Conservation (phyloP, 2,113 vertebrate species). For the Rhinichthys klamathensis region DNA sequence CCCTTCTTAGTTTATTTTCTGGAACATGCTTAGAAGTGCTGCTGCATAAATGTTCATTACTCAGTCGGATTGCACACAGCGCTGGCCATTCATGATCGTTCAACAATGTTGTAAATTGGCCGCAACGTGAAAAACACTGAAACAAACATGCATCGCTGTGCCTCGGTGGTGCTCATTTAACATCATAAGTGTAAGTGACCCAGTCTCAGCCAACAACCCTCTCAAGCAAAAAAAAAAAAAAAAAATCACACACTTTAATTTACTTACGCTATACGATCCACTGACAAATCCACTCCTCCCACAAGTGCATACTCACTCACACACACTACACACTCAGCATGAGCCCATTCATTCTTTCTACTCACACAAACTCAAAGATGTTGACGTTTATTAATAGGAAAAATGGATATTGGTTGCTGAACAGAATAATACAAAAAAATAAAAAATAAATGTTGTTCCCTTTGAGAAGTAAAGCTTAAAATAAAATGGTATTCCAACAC, state of each 20-base stretch:
- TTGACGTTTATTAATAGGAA: not conserved
- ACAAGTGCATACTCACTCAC: slow-evolving; percentile 19
- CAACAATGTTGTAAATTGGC: not conserved
- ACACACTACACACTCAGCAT: not conserved
- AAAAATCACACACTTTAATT: slow-evolving; percentile 37
- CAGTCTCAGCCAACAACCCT: slow-evolving; percentile 28
- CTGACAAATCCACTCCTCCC: slow-evolving; percentile 21
- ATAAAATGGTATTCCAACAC: not conserved
- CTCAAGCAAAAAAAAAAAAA: slow-evolving; percentile 10
- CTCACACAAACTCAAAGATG: not conserved
- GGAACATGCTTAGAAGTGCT: not conserved
- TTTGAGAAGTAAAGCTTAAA: not conserved
- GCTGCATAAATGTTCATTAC: slow-evolving; percentile 18
- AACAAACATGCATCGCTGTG: not conserved
- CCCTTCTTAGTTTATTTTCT: not conserved
- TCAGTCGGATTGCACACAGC: slow-evolving; percentile 10
- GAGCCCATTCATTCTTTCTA: not conserved
- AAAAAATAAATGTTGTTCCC: not conserved
- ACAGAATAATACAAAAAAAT: not conserved
- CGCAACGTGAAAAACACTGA: slow-evolving; percentile 27
- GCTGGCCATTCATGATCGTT: slow-evolving; percentile 9
- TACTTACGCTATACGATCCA: slow-evolving; percentile 4
- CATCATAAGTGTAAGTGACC: slow-evolving; percentile 15
- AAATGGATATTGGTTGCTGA: not conserved
- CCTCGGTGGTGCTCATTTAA: slow-evolving; percentile 12